Conservation (phyloP, 2,888 invertebrate species). For the Apoda limacodes region DNA sequence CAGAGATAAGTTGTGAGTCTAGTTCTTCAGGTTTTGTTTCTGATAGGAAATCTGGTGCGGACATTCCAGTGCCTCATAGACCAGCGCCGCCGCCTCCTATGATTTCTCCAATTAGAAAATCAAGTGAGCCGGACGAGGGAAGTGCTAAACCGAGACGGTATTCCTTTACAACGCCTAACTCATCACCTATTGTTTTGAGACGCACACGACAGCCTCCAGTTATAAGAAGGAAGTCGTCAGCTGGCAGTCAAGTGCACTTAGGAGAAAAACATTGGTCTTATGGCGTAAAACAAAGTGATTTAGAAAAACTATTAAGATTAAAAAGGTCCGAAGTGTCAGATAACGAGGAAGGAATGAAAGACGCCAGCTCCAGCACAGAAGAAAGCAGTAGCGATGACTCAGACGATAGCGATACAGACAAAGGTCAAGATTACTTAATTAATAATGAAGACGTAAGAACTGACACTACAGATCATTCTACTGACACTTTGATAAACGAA, state of each 20-base stretch:
- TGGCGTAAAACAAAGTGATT: constrained; percentile 56
- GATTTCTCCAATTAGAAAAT: constrained; percentile 38
- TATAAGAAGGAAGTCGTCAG: constrained; percentile 55
- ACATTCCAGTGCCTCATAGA: constrained; percentile 42
- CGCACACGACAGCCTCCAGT: constrained; percentile 57
- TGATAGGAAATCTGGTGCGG: constrained; percentile 46
- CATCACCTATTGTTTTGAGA: constrained; percentile 45
- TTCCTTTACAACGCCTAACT: constrained; percentile 46
- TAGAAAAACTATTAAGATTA: constrained; percentile 52
- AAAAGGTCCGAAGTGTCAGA: constrained; percentile 55
- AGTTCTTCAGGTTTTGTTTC: constrained; percentile 62
- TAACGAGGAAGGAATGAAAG: constrained; percentile 43
- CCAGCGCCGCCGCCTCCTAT: constrained; percentile 59
- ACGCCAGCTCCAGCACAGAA: constrained; percentile 19
- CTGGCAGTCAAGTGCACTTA: constrained; percentile 34
- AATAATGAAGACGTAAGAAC: constrained; percentile 46
- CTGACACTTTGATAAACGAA: constrained; percentile 58
- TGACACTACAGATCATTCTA: constrained; percentile 56
- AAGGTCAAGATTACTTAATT: constrained; percentile 46
- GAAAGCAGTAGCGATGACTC: constrained; percentile 39
- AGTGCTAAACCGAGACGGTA: constrained; percentile 35
- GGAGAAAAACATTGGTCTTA: constrained; percentile 61
- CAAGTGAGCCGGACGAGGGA: constrained; percentile 30
- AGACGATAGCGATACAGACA: constrained; percentile 39
- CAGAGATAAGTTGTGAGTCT: constrained; percentile 58